phyloP scores from a whole-genome alignment of 2,113 vertebrate genomes.

The Larimichthys crocea region DNA sequence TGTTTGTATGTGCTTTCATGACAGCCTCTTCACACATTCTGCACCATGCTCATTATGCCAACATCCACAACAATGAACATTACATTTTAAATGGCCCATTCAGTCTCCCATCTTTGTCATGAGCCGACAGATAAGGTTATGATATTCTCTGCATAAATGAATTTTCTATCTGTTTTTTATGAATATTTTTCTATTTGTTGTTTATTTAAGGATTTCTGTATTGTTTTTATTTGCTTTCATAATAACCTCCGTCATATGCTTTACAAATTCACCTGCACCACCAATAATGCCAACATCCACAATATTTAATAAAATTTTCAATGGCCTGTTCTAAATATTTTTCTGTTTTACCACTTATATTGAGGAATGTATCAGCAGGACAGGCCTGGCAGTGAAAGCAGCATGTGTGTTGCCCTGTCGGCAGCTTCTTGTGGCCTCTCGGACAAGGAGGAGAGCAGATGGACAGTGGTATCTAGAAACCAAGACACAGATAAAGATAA shows the following conservation, averaged over 20 bases:
- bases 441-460: slow-evolving; percentile 85
- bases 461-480: slow-evolving; percentile 81
- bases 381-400: slow-evolving; percentile 88
- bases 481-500: not conserved
- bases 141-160: not conserved
- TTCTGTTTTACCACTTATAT: slow-evolving; percentile 78
- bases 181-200: too few species aligned
- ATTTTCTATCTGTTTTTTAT: too few species aligned
- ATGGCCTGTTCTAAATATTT: not conserved
- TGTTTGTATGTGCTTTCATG: not conserved
- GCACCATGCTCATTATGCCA: not conserved
- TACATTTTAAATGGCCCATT: too few species aligned
- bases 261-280: too few species aligned
- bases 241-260: too few species aligned
- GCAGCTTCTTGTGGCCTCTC: slow-evolving; percentile 79
- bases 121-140: not conserved
- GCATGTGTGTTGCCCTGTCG: slow-evolving; percentile 81
- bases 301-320: too few species aligned
- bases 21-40: not conserved
- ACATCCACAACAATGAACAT: not conserved
- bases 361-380: slow-evolving; percentile 82
- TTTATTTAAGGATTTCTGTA: too few species aligned
- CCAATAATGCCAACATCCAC: too few species aligned
- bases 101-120: not conserved
- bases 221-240: too few species aligned